A percentile compares a stretch with the other conserved stretches of the same genome.
Evolutionary conservation across 2,888 invertebrate genomes (phyloP).

Genomic region (Ditula angustiorana): DNA sequence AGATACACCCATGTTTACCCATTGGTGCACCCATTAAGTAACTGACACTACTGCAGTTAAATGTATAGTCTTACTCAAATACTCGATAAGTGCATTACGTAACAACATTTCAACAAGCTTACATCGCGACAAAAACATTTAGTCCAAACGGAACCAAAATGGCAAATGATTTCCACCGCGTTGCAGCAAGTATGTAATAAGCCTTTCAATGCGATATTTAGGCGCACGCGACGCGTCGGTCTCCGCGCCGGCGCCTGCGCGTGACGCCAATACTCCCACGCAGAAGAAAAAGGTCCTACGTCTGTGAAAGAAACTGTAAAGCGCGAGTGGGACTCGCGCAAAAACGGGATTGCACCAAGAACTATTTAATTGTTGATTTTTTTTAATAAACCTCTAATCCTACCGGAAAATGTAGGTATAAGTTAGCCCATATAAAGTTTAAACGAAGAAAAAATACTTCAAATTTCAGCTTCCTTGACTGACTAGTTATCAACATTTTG

Average conservation of each 20-base stretch:
- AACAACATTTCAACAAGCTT: slow-evolving; percentile 49
- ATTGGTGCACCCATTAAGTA: too few species aligned
- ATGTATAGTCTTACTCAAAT: neutral
- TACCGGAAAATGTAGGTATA: too few species aligned
- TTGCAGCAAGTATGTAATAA: slow-evolving; percentile 21
- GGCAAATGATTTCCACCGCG: slow-evolving; percentile 29
- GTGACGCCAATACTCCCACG: slow-evolving; percentile 56
- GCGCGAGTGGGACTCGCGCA: neutral
- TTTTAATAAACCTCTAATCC: too few species aligned
- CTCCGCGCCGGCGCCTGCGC: slow-evolving; percentile 64
- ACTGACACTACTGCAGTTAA: neutral
- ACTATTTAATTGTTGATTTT: neutral
- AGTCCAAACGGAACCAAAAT: slow-evolving; percentile 36
- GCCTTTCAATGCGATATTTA: slow-evolving; percentile 48
- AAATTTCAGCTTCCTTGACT: too few species aligned
- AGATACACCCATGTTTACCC: too few species aligned
- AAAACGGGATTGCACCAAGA: neutral
- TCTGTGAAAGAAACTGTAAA: neutral
- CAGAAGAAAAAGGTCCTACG: slow-evolving; percentile 56
- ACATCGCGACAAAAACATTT: slow-evolving; percentile 47
- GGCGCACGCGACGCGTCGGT: slow-evolving; percentile 49
- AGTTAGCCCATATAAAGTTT: too few species aligned
- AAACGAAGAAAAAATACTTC: too few species aligned
- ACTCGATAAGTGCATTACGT: neutral
- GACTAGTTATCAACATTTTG: too few species aligned